A percentile compares a stretch with the other conserved stretches of the same genome.
These are phyloP conservation scores for Lasioglossum morio DNA, from an alignment of 2,888 invertebrate species.

Conservation along the genomic window DNA sequence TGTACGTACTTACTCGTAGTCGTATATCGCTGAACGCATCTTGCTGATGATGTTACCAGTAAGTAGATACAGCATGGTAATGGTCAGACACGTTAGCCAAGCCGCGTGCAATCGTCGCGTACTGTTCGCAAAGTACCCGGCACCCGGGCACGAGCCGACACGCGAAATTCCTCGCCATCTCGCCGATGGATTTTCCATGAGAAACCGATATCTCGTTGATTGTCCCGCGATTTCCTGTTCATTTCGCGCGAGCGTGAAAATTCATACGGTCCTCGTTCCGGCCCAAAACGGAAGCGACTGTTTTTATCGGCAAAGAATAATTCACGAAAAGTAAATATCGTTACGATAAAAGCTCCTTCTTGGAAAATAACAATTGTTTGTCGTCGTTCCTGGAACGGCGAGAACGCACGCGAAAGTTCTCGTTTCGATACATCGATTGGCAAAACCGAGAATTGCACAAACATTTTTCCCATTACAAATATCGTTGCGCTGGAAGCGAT, in stretches of 20 bases:
- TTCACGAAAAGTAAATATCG: not conserved
- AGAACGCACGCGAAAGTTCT: not conserved
- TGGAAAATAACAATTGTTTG: not conserved
- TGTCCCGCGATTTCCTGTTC: not conserved
- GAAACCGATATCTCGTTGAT: not conserved
- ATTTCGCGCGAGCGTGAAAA: not conserved
- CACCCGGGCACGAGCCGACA: not conserved
- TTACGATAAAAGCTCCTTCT: not conserved
- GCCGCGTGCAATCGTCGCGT: not conserved
- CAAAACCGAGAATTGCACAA: not conserved
- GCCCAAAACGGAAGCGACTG: not conserved
- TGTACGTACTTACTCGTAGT: too few species aligned
- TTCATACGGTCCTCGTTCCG: not conserved
- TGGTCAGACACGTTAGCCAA: slow-evolving; percentile 1
- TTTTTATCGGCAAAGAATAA: not conserved
- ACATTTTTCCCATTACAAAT: not conserved
- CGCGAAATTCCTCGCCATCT: not conserved
- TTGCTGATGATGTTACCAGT: not conserved
- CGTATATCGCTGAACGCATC: not conserved
- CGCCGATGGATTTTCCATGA: not conserved
- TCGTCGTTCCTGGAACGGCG: not conserved
- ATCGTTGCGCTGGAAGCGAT: not conserved
- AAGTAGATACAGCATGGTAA: not conserved
- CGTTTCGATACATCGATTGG: not conserved
- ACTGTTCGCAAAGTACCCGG: not conserved